Conservation (phyloP, 2,888 invertebrate genomes). For the Cheilosia soror region DNA sequence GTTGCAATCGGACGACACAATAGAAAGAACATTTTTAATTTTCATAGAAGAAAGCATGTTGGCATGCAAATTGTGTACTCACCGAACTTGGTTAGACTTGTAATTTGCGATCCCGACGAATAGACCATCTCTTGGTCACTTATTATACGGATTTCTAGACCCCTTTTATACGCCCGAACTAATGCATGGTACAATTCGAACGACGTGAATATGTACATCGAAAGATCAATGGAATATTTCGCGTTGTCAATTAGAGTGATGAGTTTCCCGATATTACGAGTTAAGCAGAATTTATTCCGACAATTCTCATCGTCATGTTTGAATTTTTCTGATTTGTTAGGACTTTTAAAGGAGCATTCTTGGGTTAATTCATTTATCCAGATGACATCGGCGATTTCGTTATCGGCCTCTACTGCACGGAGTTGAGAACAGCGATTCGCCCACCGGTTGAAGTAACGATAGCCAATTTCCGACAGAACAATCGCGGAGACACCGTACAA, state of each 20-base stretch:
- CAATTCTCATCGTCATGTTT: constrained; percentile 38
- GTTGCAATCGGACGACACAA: background rate
- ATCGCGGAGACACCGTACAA: constrained; percentile 45
- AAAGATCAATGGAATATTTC: constrained; percentile 80
- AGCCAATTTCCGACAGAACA: constrained; percentile 48
- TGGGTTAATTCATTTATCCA: constrained; percentile 58
- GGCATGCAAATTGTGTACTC: constrained; percentile 31
- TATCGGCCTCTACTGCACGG: constrained; percentile 10
- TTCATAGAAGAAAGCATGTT: background rate
- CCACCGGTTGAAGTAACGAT: constrained; percentile 34
- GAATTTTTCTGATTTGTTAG: constrained; percentile 8
- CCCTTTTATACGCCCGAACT: constrained; percentile 77
- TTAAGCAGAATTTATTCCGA: constrained; percentile 51
- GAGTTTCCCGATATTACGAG: constrained; percentile 76
- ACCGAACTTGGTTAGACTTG: constrained; percentile 46
- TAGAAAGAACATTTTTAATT: background rate
- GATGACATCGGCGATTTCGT: constrained; percentile 60
- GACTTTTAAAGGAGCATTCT: constrained; percentile 26
- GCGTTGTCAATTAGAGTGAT: constrained; percentile 78
- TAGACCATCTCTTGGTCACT: constrained; percentile 80
- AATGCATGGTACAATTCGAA: constrained; percentile 76
- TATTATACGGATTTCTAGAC: constrained; percentile 79
- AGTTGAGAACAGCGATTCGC: constrained; percentile 32
- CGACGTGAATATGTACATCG: constrained; percentile 81
- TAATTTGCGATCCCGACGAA: constrained; percentile 53